Evolutionary conservation across 2,888 invertebrate genomes (phyloP).

Genomic region (Amphiduros pacificus): DNA sequence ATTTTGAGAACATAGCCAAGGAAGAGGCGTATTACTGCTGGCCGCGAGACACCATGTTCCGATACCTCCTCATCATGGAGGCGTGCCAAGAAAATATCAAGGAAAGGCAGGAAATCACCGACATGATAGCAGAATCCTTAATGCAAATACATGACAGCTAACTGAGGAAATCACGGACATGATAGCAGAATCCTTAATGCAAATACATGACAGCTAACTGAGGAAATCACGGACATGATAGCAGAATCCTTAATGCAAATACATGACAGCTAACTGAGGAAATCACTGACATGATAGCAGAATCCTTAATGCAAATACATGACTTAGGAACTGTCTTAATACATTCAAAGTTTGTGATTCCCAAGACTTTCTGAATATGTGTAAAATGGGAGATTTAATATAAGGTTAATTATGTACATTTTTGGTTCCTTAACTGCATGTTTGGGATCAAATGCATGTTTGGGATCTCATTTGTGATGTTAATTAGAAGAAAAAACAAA

Average conservation of each 20-base stretch:
- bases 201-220: too few relatives aligned
- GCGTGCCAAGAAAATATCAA: neutral
- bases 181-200: neutral
- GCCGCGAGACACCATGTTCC: neutral
- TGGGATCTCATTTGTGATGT: too few relatives aligned
- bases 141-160: neutral
- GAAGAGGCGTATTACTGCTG: neutral
- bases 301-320: neutral
- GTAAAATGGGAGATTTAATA: too few relatives aligned
- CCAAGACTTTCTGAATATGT: too few relatives aligned
- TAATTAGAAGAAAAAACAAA: too few relatives aligned
- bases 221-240: neutral
- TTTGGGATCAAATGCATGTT: too few relatives aligned
- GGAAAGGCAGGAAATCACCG: neutral
- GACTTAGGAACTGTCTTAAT: too few relatives aligned
- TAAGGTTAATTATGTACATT: too few relatives aligned
- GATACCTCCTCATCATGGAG: constrained; percentile 1
- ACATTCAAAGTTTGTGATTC: too few relatives aligned
- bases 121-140: neutral
- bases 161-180: neutral
- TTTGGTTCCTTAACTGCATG: too few relatives aligned
- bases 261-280: constrained; percentile 4
- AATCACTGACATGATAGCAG: neutral
- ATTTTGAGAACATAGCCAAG: neutral
- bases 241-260: neutral